Conservation (phyloP, 2,113 vertebrate genomes). For the Cyanocitta stelleri region DNA sequence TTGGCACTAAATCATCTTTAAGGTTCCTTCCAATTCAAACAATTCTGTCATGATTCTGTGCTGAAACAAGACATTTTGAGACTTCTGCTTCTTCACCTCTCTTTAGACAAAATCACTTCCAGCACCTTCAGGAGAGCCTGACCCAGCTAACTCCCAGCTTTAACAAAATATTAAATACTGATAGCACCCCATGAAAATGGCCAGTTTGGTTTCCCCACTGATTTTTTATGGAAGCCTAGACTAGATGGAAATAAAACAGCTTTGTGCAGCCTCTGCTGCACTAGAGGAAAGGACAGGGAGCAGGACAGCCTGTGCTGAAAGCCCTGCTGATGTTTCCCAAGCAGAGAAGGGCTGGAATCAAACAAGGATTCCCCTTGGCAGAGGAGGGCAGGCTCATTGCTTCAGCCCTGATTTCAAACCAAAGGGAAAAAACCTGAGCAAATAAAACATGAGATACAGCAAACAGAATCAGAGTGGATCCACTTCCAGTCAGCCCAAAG, state of each 20-base stretch:
- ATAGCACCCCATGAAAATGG: not conserved
- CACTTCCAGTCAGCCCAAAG: not conserved
- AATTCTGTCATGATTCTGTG: not conserved
- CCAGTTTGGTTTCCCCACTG: not conserved
- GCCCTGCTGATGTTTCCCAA: not conserved
- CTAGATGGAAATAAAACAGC: not conserved
- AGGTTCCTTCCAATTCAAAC: not conserved
- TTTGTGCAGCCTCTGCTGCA: not conserved
- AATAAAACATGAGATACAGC: accelerated
- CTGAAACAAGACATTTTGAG: not conserved
- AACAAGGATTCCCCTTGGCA: not conserved
- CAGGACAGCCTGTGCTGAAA: not conserved
- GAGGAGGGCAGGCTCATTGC: not conserved
- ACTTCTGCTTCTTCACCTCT: not conserved
- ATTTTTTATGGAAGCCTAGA: not conserved
- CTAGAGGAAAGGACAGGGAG: not conserved
- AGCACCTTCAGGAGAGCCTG: not conserved
- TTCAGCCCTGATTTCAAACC: not conserved
- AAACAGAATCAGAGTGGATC: not conserved
- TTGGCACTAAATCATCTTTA: not conserved
- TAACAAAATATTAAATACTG: not conserved
- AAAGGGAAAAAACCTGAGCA: not conserved
- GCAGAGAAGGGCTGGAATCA: not conserved
- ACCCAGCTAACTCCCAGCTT: not conserved
- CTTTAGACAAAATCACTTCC: not conserved